phyloP scores from a whole-genome alignment of 2,797 vertebrate genomes.

The Clarias laeviceps region DNA sequence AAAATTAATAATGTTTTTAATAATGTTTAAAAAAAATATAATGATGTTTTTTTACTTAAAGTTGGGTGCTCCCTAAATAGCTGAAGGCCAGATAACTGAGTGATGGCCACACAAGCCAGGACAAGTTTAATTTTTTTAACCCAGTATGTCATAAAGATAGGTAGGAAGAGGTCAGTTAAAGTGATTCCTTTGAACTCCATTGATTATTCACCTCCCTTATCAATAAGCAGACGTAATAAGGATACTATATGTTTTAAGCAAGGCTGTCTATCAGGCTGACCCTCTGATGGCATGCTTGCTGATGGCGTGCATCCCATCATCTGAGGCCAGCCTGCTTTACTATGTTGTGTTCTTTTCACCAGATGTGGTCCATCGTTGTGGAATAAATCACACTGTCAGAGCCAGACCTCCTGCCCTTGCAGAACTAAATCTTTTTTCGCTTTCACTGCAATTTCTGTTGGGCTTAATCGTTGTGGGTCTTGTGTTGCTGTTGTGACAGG shows the following conservation, averaged over 20 bases:
- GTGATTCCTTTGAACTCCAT: not conserved
- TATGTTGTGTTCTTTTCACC: conserved; percentile 7
- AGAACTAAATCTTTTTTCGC: not conserved
- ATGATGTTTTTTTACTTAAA: not conserved
- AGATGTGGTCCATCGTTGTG: conserved; percentile 25
- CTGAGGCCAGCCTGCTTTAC: conserved; percentile 25
- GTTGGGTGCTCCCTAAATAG: not conserved
- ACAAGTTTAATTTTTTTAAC: not conserved
- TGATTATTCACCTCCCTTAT: not conserved
- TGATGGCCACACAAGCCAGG: not conserved
- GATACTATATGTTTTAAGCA: not conserved
- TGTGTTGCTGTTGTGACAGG: not conserved
- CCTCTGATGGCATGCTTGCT: not conserved
- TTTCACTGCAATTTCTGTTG: not conserved
- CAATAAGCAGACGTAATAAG: not conserved
- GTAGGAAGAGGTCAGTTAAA: not conserved
- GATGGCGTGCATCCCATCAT: conserved; percentile 11
- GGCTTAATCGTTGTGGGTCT: not conserved
- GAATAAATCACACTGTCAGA: conserved; percentile 13
- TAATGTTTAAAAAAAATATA: too few relatives aligned
- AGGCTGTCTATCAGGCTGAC: conserved; percentile 11
- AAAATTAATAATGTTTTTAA: not conserved
- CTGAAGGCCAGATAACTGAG: not conserved
- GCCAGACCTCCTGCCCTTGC: conserved; percentile 5
- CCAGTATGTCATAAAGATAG: not conserved